A percentile compares a stretch with the other conserved stretches of the same genome.
phyloP scores from a whole-genome alignment of 2,113 vertebrate genomes.

The Alces alces region DNA sequence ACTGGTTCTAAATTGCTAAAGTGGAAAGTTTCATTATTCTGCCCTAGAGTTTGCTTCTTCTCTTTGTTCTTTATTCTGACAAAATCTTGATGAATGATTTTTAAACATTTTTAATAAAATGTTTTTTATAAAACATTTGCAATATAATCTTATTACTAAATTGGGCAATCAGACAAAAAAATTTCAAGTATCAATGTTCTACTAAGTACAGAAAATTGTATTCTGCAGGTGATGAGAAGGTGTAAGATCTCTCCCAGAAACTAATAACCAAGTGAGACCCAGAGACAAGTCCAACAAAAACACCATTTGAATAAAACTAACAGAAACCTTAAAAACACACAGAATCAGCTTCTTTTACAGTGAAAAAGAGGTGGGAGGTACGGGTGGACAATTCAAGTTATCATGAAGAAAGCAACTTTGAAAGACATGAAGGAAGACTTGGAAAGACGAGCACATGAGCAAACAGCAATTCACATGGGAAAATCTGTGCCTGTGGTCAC shows the following conservation, averaged over 20 bases:
- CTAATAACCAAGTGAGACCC: not conserved
- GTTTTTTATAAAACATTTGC: not conserved
- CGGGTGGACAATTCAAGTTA: not conserved
- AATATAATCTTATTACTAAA: not conserved
- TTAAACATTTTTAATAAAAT: constrained; percentile 16
- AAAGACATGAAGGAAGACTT: not conserved
- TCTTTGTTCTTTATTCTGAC: not conserved
- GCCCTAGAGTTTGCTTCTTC: not conserved
- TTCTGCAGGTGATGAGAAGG: not conserved
- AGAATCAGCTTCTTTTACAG: not conserved
- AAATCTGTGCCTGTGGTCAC: not conserved
- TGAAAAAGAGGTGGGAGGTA: not conserved
- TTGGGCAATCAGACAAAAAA: not conserved
- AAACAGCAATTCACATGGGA: not conserved
- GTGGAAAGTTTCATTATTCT: constrained; percentile 1
- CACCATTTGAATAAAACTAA: not conserved
- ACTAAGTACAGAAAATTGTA: not conserved
- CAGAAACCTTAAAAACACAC: not conserved
- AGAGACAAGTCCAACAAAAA: not conserved
- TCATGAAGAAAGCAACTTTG: not conserved
- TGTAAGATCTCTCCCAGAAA: not conserved
- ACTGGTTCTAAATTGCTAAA: not conserved
- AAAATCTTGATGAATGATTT: not conserved
- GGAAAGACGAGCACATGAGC: not conserved
- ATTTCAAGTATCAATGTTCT: not conserved